A percentile compares a stretch with the other conserved stretches of the same genome.
Conservation (phyloP, 2,888 invertebrate genomes). For the Agriopis leucophaearia region DNA sequence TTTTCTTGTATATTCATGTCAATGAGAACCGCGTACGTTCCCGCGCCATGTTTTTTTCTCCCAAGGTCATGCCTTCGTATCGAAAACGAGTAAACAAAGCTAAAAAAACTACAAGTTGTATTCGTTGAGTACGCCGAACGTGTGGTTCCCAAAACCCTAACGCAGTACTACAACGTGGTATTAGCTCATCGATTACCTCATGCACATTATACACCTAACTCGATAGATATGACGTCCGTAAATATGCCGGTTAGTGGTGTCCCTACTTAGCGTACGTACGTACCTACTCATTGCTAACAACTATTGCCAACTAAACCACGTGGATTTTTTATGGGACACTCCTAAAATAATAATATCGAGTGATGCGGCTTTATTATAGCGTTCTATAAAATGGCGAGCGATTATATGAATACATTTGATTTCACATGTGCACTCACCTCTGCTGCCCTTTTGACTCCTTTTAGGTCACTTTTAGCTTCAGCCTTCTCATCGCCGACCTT, state of each 20-base stretch:
- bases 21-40: conserved; percentile 74
- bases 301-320: conserved; percentile 57
- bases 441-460: conserved; percentile 95
- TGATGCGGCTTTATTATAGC: conserved; percentile 61
- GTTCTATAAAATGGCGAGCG: conserved; percentile 86
- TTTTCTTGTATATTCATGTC: conserved; percentile 57
- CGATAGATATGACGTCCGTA: conserved; percentile 72
- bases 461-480: conserved; percentile 92
- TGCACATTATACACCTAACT: conserved; percentile 63
- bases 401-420: conserved; percentile 78
- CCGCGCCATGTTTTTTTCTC: conserved; percentile 84
- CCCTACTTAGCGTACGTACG: conserved; percentile 19
- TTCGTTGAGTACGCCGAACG: conserved; percentile 39
- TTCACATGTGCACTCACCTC: conserved; percentile 91
- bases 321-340: conserved; percentile 52
- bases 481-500: conserved; percentile 93
- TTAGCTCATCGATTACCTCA: conserved; percentile 79
- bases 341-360: conserved; percentile 45
- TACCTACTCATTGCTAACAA: not conserved
- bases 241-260: conserved; percentile 74
- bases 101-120: conserved; percentile 54
- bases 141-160: conserved; percentile 42
- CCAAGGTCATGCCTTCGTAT: conserved; percentile 83
- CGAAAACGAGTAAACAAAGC: conserved; percentile 83
- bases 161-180: conserved; percentile 55